phyloP scores from a whole-genome alignment of 2,888 invertebrate genomes.

The Cabera pusaria region DNA sequence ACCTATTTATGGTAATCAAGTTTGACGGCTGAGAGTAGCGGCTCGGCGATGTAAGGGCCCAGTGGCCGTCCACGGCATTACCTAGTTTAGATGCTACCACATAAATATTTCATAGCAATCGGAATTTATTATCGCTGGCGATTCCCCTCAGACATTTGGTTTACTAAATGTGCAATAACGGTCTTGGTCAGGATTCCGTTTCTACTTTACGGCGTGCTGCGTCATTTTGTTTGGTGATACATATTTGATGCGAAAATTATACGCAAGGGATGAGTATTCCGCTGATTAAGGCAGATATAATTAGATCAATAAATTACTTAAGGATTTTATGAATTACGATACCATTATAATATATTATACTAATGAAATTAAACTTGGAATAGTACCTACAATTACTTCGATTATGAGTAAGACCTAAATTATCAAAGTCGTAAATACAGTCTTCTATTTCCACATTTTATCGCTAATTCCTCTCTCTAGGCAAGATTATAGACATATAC shows the following conservation, averaged over 20 bases:
- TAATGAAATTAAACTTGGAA: too few relatives aligned
- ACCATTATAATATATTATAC: too few relatives aligned
- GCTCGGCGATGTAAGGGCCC: slow-evolving; percentile 34
- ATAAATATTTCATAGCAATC: slow-evolving; percentile 37
- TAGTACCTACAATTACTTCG: too few relatives aligned
- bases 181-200: slow-evolving; percentile 18
- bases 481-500: too few relatives aligned
- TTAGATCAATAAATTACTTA: too few relatives aligned
- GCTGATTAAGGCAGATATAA: not conserved
- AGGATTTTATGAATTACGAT: too few relatives aligned
- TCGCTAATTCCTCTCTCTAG: too few relatives aligned
- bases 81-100: slow-evolving; percentile 26
- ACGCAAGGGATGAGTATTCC: not conserved
- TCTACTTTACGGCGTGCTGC: slow-evolving; percentile 14
- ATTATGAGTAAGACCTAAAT: too few relatives aligned
- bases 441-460: too few relatives aligned
- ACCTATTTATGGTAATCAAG: slow-evolving; percentile 62
- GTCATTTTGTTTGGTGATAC: slow-evolving; percentile 17
- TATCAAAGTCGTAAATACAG: too few relatives aligned
- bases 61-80: slow-evolving; percentile 21
- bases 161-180: slow-evolving; percentile 29
- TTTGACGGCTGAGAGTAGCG: slow-evolving; percentile 46
- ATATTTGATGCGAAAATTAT: slow-evolving; percentile 19
- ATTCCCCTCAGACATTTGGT: slow-evolving; percentile 30
- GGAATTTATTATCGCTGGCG: slow-evolving; percentile 31